These are phyloP conservation scores for Eulithis prunata DNA, from an alignment of 2,888 invertebrate genomes.

Conservation along the genomic window DNA sequence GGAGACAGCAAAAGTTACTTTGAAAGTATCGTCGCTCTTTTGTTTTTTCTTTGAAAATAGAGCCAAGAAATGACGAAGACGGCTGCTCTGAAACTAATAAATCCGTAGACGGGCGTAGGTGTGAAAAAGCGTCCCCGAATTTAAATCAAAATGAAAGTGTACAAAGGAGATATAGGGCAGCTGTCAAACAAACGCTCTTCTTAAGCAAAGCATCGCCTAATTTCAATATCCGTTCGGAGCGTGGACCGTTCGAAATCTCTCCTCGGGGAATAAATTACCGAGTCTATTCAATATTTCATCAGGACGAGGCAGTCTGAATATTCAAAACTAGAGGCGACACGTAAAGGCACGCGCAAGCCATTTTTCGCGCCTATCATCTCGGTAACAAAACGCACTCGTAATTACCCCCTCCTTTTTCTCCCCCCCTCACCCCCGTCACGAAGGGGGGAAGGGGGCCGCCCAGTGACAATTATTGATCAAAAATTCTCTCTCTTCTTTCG, in stretches of 20 bases:
- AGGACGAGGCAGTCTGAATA: conserved; percentile 81
- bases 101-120: conserved; percentile 34
- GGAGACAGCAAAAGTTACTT: no score
- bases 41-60: no score
- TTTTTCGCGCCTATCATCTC: conserved; percentile 85
- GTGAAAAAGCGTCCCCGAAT: conserved; percentile 38
- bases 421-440: conserved; percentile 52
- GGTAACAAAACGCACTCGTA: conserved; percentile 85
- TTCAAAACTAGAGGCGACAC: conserved; percentile 83
- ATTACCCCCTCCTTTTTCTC: conserved; percentile 73
- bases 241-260: conserved; percentile 79
- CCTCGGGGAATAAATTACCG: conserved; percentile 82
- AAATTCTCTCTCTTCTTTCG: conserved; percentile 87
- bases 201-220: conserved; percentile 81
- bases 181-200: conserved; percentile 80
- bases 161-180: conserved; percentile 60
- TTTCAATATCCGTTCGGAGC: conserved; percentile 82
- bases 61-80: conserved; percentile 7
- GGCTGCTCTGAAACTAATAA: conserved; percentile 30
- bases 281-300: conserved; percentile 84
- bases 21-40: no score
- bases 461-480: conserved; percentile 89
- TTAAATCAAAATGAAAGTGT: conserved; percentile 44
- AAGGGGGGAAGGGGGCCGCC: conserved; percentile 71
- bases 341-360: conserved; percentile 84